Conservation (phyloP, 2,888 invertebrate genomes). For the Sarcophaga carnaria region DNA sequence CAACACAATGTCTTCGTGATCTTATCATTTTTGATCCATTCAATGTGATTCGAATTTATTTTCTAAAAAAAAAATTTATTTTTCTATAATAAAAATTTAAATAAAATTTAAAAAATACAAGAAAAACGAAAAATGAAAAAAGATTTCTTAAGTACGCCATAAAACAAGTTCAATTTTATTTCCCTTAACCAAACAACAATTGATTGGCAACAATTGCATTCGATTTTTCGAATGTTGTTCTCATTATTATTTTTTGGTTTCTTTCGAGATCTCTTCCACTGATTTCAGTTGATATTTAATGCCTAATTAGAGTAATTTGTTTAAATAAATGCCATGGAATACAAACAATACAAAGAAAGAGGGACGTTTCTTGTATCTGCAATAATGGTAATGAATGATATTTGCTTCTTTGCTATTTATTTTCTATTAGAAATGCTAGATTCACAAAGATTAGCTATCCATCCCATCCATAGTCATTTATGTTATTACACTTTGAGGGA, state of each 20-base stretch:
- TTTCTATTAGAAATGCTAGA: too few species aligned
- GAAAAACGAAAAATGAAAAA: neutral
- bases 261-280: conserved; percentile 47
- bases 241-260: conserved; percentile 56
- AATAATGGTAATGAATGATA: too few species aligned
- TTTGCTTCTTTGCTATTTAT: too few species aligned
- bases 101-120: conserved; percentile 37
- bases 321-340: conserved; percentile 50
- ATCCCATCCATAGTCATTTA: too few species aligned
- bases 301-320: conserved; percentile 66
- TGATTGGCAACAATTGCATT: conserved; percentile 48
- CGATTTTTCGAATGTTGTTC: conserved; percentile 9
- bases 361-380: too few species aligned
- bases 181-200: conserved; percentile 15
- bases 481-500: too few species aligned
- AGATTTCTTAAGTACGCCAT: conserved; percentile 27
- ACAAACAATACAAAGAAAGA: neutral
- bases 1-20: conserved; percentile 68
- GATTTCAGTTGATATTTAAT: conserved; percentile 61
- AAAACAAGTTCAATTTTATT: conserved; percentile 62
- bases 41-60: conserved; percentile 63
- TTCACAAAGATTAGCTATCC: too few species aligned
- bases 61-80: conserved; percentile 11
- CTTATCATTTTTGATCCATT: conserved; percentile 69
- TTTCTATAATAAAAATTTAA: conserved; percentile 53